A percentile compares a stretch with the other conserved stretches of the same genome.
Conservation (phyloP, 2,888 invertebrate genomes). For the Folsomia manolachei region DNA sequence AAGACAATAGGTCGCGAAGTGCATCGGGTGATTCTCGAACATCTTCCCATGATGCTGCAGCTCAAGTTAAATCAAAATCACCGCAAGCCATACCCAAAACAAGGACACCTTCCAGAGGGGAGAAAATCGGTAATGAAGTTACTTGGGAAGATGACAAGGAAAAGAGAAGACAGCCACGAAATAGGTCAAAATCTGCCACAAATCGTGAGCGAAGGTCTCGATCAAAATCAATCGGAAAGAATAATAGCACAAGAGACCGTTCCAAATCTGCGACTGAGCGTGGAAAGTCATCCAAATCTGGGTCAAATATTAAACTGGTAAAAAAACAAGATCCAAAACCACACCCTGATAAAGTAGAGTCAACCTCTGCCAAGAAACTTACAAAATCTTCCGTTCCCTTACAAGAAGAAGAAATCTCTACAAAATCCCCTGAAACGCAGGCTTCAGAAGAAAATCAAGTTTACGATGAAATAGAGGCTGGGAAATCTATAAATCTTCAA, state of each 20-base stretch:
- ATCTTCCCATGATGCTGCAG: not conserved
- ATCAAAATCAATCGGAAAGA: constrained; percentile 13
- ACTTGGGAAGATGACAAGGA: constrained; percentile 41
- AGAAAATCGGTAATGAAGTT: constrained; percentile 29
- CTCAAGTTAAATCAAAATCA: not conserved
- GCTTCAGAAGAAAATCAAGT: constrained; percentile 2
- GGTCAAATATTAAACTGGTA: too few relatives aligned
- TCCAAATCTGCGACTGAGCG: constrained; percentile 9
- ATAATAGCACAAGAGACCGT: constrained; percentile 16
- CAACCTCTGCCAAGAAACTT: not conserved
- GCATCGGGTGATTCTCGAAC: not conserved
- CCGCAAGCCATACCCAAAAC: constrained; percentile 36
- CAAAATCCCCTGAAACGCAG: not conserved
- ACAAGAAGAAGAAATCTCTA: not conserved
- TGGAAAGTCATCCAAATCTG: not conserved
- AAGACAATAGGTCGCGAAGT: not conserved
- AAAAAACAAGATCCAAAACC: not conserved
- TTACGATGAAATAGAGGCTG: constrained; percentile 41
- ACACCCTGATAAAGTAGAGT: not conserved
- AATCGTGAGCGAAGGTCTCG: not conserved
- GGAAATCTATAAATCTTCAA: constrained; percentile 39
- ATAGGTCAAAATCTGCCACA: not conserved
- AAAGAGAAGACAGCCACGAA: constrained; percentile 4
- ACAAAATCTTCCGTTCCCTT: not conserved
- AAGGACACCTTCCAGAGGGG: constrained; percentile 35